Percentiles rank a stretch among this genome's conserved stretches.
Evolutionary conservation across 2,113 vertebrate species (phyloP).

Genomic region (Gymnocephalus cernua): DNA sequence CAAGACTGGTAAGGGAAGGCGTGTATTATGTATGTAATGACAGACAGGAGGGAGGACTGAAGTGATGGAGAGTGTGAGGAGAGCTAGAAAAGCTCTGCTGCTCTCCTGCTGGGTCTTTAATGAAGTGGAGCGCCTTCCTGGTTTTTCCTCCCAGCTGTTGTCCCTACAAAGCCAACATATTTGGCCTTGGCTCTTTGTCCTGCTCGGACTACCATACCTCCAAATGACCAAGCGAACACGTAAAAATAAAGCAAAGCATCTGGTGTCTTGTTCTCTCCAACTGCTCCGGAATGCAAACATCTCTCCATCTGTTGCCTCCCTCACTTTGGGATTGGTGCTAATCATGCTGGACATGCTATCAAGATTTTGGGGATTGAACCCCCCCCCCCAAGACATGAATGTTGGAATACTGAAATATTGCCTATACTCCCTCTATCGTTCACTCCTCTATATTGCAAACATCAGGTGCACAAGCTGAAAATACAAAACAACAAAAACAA

Average conservation of each 20-base stretch:
- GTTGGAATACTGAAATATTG: neutral
- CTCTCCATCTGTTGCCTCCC: slow-evolving; percentile 64
- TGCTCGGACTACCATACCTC: slow-evolving; percentile 61
- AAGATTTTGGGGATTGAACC: neutral
- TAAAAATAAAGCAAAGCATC: slow-evolving; percentile 72
- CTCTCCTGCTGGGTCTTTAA: slow-evolving; percentile 80
- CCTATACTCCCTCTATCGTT: neutral
- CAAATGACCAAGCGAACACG: slow-evolving; percentile 55
- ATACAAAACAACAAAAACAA: neutral
- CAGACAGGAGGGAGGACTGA: slow-evolving; percentile 52
- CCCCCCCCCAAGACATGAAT: neutral
- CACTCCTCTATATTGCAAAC: no score
- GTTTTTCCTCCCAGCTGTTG: slow-evolving; percentile 79
- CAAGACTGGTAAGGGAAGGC: neutral
- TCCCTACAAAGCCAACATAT: slow-evolving; percentile 73
- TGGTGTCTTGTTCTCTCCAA: slow-evolving; percentile 62
- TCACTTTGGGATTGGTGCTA: neutral
- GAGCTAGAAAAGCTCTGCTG: slow-evolving; percentile 49
- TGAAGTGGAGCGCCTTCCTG: slow-evolving; percentile 80
- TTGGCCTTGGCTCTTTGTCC: slow-evolving; percentile 78
- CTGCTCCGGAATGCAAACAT: slow-evolving; percentile 72
- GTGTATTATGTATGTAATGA: slow-evolving; percentile 14
- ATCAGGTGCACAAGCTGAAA: no score
- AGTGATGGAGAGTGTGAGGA: slow-evolving; percentile 48
- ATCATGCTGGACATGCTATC: neutral